Base-by-base conservation (phyloP, 2,113 vertebrate genomes). In the Petromus typicus region DNA sequence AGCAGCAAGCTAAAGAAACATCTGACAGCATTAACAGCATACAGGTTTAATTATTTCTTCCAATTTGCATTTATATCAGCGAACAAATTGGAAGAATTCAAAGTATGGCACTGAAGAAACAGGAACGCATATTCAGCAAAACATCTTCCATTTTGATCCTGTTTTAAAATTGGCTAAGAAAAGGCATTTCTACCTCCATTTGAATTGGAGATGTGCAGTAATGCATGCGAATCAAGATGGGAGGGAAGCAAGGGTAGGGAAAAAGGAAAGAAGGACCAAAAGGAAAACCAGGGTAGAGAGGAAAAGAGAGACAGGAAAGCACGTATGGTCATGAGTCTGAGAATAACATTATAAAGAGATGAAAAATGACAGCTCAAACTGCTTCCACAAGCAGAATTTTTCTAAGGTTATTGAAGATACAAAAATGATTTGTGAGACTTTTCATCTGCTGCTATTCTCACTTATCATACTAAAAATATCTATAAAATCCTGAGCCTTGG, bases 41-140 rank as follows among this genome's bases (percentile, higher is more conserved):
- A 93, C 89, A 97, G 34, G 66, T 69, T 96, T 95, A 43, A 97
- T 64, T 93, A 51, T 27, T 61, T 56, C n/a, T 94, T 92, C 84
- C 89, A 51, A 56, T 97, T 94, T 1, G 5, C 80, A 96, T 86
- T 75, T 86, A 88, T 27, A 43, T 91, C 96, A 82, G 17, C 0
- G 0, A n/a, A 94, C 95, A 89, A 95, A 92, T 37, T 91, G 88
- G 89, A 96, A 96, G 40, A 89, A 81, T 89, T 83, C 93, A 9
- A 37, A 90, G 32, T 79, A 96, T 84, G 97, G 98, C 97, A 97
- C 95, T 85, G 93, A 92, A 97, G 96, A 95, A 92, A 90, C 18
- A 83, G 45, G 2, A 87, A 96, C 89, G 92, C 18, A 63, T 34
- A 94, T 79, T 89, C 92, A 93, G 67, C 2, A 94, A 69, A 86